Conservation (phyloP, 2,797 vertebrate species). For the Rhynchotus rufescens region DNA sequence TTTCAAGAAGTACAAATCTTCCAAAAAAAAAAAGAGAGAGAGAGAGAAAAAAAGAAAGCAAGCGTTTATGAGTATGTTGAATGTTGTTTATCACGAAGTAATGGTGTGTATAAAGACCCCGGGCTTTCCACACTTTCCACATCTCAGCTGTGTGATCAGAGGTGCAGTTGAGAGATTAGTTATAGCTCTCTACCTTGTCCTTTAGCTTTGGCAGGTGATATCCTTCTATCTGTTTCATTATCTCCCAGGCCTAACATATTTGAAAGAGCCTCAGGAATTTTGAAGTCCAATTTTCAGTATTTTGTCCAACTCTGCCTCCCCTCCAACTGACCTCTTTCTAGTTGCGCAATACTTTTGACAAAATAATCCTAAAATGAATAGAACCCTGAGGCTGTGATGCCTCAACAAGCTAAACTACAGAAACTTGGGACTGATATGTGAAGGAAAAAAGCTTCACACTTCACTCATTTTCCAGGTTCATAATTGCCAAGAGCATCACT, state of each 20-base stretch:
- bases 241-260: background rate
- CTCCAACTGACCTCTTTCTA: background rate
- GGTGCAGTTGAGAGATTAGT: background rate
- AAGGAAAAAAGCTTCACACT: background rate
- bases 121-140: background rate
- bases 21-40: background rate
- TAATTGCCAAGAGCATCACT: background rate
- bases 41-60: background rate
- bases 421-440: background rate
- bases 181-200: background rate
- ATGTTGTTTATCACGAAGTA: background rate
- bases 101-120: background rate
- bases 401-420: background rate
- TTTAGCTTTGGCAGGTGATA: background rate
- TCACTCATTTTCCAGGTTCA: constrained; percentile 3
- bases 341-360: background rate
- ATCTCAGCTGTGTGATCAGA: background rate
- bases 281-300: background rate
- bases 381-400: background rate
- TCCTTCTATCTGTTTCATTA: background rate
- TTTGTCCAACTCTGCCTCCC: background rate
- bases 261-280: background rate
- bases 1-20: constrained; percentile 48
- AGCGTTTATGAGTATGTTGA: background rate
- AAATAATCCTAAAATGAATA: background rate